These are phyloP conservation scores for Esox masquinongy DNA, from an alignment of 2,797 vertebrate species.

Conservation along the genomic window DNA sequence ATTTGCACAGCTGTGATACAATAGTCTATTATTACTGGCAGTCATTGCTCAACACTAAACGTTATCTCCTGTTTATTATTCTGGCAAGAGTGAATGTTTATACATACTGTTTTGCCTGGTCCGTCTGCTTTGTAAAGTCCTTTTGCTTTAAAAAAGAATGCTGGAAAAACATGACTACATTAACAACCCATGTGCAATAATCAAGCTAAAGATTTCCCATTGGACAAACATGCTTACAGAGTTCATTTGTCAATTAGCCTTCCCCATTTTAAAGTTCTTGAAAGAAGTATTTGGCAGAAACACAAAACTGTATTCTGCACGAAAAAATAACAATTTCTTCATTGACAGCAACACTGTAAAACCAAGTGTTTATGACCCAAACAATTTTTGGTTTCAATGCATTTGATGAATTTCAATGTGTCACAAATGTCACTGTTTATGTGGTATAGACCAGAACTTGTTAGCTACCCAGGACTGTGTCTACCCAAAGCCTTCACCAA, in stretches of 20 bases:
- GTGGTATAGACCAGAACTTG: too few species aligned
- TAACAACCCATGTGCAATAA: background rate
- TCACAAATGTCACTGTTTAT: too few species aligned
- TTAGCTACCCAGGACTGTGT: too few species aligned
- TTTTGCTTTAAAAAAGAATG: slow-evolving; percentile 31
- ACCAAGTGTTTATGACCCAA: too few species aligned
- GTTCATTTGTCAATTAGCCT: slow-evolving; percentile 48
- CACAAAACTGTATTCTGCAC: slow-evolving; percentile 46
- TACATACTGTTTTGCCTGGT: slow-evolving; percentile 21
- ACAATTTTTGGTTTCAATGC: too few species aligned
- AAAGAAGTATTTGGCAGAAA: slow-evolving; percentile 49
- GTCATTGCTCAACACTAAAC: background rate
- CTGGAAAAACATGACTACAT: slow-evolving; percentile 26
- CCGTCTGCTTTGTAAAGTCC: background rate
- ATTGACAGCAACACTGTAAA: background rate
- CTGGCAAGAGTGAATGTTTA: slow-evolving; percentile 9
- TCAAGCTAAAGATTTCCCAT: slow-evolving; percentile 30
- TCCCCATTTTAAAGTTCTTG: slow-evolving; percentile 55
- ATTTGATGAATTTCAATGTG: too few species aligned
- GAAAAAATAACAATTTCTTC: slow-evolving; percentile 26
- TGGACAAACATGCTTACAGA: slow-evolving; percentile 33
- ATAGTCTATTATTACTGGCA: background rate
- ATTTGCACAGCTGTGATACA: background rate
- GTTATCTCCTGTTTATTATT: background rate
- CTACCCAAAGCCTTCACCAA: too few species aligned